phyloP scores from a whole-genome alignment of 2,888 invertebrate species.

The Melinaea menophilus region DNA sequence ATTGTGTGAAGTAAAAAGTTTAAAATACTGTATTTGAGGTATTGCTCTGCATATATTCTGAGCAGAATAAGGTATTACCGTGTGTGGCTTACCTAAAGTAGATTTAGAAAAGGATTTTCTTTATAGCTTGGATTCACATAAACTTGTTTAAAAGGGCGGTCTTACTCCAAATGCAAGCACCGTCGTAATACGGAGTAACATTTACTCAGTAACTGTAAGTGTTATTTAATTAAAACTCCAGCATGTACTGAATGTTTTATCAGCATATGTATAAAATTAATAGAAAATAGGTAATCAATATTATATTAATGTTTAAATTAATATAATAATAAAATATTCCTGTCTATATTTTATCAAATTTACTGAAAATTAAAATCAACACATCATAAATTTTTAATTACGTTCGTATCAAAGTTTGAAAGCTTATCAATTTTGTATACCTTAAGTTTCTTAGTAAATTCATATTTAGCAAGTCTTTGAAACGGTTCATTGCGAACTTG shows the following conservation, averaged over 20 bases:
- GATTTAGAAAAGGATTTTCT: constrained; percentile 5
- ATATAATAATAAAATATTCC: too few relatives aligned
- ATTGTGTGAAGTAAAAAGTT: not conserved
- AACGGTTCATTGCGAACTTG: constrained; percentile 22
- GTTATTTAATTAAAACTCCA: too few relatives aligned
- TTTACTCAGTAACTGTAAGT: too few relatives aligned
- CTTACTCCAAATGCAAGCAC: not conserved
- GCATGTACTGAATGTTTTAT: too few relatives aligned
- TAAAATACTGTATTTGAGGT: not conserved
- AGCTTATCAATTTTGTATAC: not conserved
- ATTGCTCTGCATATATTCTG: not conserved
- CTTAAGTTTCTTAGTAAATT: not conserved
- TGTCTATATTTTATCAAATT: too few relatives aligned
- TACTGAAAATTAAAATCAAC: too few relatives aligned
- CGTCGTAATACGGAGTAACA: not conserved
- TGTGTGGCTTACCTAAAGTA: not conserved
- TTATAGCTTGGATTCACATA: constrained; percentile 9
- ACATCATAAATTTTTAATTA: too few relatives aligned
- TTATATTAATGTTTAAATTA: too few relatives aligned
- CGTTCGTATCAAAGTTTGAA: too few relatives aligned
- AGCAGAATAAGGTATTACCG: not conserved
- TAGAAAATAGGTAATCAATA: too few relatives aligned
- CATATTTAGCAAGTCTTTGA: constrained; percentile 20
- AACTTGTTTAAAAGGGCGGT: constrained; percentile 8
- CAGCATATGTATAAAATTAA: too few relatives aligned